Conservation (phyloP, 2,888 invertebrate genomes). For the Neoaliturus tenellus region DNA sequence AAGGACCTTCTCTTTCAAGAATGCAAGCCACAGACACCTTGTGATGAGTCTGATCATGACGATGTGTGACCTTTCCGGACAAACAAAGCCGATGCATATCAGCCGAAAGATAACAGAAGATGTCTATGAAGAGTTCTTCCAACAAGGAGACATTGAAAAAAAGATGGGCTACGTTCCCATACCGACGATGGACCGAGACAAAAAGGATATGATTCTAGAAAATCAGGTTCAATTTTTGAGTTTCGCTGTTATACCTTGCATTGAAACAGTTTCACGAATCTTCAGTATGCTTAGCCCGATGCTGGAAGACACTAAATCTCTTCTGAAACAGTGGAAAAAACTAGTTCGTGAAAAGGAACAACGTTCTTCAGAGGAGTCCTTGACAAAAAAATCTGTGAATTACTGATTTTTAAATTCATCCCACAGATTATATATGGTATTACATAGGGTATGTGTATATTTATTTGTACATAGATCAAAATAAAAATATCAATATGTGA, state of each 20-base stretch:
- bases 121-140: slow-evolving; percentile 77
- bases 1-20: slow-evolving; percentile 74
- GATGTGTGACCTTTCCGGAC: slow-evolving; percentile 77
- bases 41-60: slow-evolving; percentile 78
- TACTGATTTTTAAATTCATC: too few relatives aligned
- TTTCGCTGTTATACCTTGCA: slow-evolving; percentile 78
- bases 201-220: slow-evolving; percentile 76
- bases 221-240: slow-evolving; percentile 80
- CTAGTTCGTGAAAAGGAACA: not conserved
- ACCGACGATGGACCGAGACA: slow-evolving; percentile 79
- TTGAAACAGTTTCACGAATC: slow-evolving; percentile 68
- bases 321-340: slow-evolving; percentile 22
- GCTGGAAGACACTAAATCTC: slow-evolving; percentile 11
- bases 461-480: too few relatives aligned
- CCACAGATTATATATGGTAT: too few relatives aligned
- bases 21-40: slow-evolving; percentile 74
- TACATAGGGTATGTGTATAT: too few relatives aligned
- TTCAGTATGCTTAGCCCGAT: slow-evolving; percentile 1
- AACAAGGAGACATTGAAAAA: slow-evolving; percentile 78
- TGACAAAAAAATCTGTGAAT: too few relatives aligned
- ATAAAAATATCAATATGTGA: too few relatives aligned
- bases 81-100: slow-evolving; percentile 77
- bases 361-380: not conserved
- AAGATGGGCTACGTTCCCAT: slow-evolving; percentile 77
- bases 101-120: slow-evolving; percentile 75